Conservation (phyloP, 2,113 vertebrate species). For the Cololabis saira region DNA sequence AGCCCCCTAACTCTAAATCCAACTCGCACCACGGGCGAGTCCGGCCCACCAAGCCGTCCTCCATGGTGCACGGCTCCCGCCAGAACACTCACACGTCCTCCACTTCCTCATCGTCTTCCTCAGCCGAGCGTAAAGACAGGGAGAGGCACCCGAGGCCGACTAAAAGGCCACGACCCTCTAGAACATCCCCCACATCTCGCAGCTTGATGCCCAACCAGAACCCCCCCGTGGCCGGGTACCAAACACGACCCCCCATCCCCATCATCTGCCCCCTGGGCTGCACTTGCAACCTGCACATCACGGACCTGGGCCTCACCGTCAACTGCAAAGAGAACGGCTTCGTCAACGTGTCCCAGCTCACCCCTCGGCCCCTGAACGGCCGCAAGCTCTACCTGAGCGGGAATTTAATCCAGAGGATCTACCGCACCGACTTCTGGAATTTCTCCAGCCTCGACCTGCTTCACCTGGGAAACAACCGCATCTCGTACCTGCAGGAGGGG, state of each 20-base stretch:
- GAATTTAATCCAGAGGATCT: slow-evolving; percentile 97
- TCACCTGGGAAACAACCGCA: slow-evolving; percentile 96
- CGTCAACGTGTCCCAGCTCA: slow-evolving; percentile 94
- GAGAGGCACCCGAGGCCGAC: slow-evolving; percentile 90
- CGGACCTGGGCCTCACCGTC: slow-evolving; percentile 93
- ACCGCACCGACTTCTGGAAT: slow-evolving; percentile 97
- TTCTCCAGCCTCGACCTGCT: slow-evolving; percentile 97
- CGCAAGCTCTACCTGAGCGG: slow-evolving; percentile 96
- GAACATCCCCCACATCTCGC: slow-evolving; percentile 89
- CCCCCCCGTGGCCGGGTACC: slow-evolving; percentile 92
- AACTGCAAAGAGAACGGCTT: slow-evolving; percentile 96
- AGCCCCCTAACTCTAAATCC: slow-evolving; percentile 64
- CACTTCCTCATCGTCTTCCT: slow-evolving; percentile 80
- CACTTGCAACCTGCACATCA: slow-evolving; percentile 96
- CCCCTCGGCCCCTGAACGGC: slow-evolving; percentile 93
- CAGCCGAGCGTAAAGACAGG: slow-evolving; percentile 88
- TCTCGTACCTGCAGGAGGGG: slow-evolving; percentile 96
- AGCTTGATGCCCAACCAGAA: slow-evolving; percentile 92
- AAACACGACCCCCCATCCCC: slow-evolving; percentile 95
- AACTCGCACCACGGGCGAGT: slow-evolving; percentile 86
- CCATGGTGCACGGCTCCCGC: slow-evolving; percentile 92
- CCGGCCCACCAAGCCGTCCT: slow-evolving; percentile 94
- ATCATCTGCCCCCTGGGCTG: slow-evolving; percentile 96
- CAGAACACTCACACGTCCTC: slow-evolving; percentile 88
- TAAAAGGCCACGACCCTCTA: slow-evolving; percentile 88